Evolutionary conservation across 2,797 vertebrate genomes (phyloP), one percentile per base, ranked within the genome.

Genomic region (Labeo calbasu): DNA sequence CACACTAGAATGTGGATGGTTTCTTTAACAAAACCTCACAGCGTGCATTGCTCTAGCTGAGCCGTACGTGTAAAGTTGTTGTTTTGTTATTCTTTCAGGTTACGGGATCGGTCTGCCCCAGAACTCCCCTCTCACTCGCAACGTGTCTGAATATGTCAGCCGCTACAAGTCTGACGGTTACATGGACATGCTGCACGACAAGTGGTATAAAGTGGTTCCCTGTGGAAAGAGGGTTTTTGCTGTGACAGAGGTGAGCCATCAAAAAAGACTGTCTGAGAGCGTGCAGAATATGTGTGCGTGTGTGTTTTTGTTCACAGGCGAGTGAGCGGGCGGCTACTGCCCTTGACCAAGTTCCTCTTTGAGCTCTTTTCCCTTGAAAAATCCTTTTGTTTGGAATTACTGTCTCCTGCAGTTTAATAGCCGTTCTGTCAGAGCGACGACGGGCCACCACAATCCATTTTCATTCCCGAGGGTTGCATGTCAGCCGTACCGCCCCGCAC

Each of bases 181-280:
- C 93, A 98, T 99, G 98, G 98, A 99, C 89, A 96, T 96, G 91
- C 93, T 99, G 9, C 97, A 99, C 0, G 97, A 99, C 94, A 99
- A 99, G 91, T 99, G 98, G 98, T 99, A 99, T 90, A 98, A 98
- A 89, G 95, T 98, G 48, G 97, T 98, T 87, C 97, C 97, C 4
- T 99, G 98, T 40, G 96, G 97, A 73, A 99, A 99, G 93, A 94
- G 97, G 90, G 97, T 85, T 76, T 86, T 87, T 23, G 87, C 87
- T 21, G 79, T 87, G 76, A 88, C 87, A 28, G 65, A 89, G 88
- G 88, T 89, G 80, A 86, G 86, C 46, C 72, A 36, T 65, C 71
- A 51, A 68, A 59, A 63, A 14, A 73, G 19, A 70, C 21, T 70
- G 79, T 63, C n/a, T 77, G 69, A 79, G 85, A 59, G 77, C 53